Evolutionary conservation across 2,797 vertebrate species (phyloP).

Genomic region (Bryconaethiops microstoma): DNA sequence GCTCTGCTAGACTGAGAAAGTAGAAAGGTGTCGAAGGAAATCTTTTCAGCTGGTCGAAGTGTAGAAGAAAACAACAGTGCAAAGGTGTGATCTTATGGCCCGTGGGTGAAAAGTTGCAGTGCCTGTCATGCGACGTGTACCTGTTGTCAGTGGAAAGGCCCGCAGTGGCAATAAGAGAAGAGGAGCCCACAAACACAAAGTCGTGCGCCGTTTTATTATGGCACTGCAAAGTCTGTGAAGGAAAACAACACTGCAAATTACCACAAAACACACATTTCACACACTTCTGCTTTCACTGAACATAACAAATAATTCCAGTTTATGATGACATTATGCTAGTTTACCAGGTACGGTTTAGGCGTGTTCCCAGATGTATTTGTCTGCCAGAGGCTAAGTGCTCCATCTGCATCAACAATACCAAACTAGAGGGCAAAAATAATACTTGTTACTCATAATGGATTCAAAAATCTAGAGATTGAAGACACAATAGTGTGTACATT

Average conservation of each 20-base stretch:
- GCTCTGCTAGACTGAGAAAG: not conserved
- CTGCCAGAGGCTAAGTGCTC: constrained; percentile 95
- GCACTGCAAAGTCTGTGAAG: constrained; percentile 91
- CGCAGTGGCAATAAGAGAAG: constrained; percentile 94
- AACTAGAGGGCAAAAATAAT: constrained; percentile 76
- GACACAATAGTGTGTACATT: not conserved
- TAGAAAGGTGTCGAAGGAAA: not conserved
- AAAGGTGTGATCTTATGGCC: not conserved
- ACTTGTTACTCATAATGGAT: not conserved
- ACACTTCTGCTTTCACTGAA: not conserved
- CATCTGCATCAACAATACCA: constrained; percentile 95
- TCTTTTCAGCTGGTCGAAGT: not conserved
- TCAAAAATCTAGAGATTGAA: not conserved
- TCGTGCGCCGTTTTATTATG: constrained; percentile 97
- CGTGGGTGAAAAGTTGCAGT: not conserved
- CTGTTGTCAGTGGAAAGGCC: constrained; percentile 95
- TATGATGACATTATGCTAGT: constrained; percentile 28
- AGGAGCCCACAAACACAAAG: constrained; percentile 96
- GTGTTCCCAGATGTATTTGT: constrained; percentile 90
- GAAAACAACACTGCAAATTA: constrained; percentile 47
- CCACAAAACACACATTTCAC: not conserved
- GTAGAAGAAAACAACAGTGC: not conserved
- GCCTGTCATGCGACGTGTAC: constrained; percentile 66
- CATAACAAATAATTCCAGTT: not conserved
- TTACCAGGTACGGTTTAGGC: constrained; percentile 94